These are phyloP conservation scores for Brachionus rubens DNA, from an alignment of 1,140 invertebrate genomes.

Conservation along the genomic window DNA sequence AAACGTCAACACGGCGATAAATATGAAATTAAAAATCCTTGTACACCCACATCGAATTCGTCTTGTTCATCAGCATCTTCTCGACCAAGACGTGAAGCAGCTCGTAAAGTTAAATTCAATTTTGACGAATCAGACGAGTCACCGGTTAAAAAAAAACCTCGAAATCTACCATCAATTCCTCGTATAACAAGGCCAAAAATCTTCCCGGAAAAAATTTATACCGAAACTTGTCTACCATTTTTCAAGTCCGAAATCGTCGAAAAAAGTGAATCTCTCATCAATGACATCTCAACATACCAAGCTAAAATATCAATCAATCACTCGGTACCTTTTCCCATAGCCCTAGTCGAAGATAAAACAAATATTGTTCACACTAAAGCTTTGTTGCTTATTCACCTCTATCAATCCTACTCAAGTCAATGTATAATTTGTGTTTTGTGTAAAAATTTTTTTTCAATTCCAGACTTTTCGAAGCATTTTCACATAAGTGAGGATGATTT, in stretches of 20 bases:
- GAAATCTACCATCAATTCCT: neutral
- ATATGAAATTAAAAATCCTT: slow-evolving; percentile 8
- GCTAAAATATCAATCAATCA: slow-evolving; percentile 14
- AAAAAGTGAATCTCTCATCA: neutral
- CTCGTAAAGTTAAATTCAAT: neutral
- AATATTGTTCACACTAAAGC: slow-evolving; percentile 41
- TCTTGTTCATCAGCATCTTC: neutral
- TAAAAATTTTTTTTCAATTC: slow-evolving; percentile 4
- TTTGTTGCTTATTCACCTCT: slow-evolving; percentile 23
- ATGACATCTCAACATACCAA: neutral
- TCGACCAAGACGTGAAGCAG: neutral
- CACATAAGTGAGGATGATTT: slow-evolving; percentile 34
- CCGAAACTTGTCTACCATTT: slow-evolving; percentile 7
- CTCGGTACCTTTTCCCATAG: slow-evolving; percentile 30
- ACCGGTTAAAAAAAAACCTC: slow-evolving; percentile 8
- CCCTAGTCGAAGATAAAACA: slow-evolving; percentile 41
- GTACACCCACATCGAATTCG: neutral
- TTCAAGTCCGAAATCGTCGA: neutral
- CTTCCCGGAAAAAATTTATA: neutral
- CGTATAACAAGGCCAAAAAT: neutral
- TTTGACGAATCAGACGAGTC: slow-evolving; percentile 17
- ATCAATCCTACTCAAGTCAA: slow-evolving; percentile 17
- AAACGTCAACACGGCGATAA: slow-evolving; percentile 11
- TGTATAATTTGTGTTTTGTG: slow-evolving; percentile 37
- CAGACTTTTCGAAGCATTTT: slow-evolving; percentile 25